These are phyloP conservation scores for Orchestes rusci DNA, from an alignment of 2,888 invertebrate genomes.

Conservation along the genomic window DNA sequence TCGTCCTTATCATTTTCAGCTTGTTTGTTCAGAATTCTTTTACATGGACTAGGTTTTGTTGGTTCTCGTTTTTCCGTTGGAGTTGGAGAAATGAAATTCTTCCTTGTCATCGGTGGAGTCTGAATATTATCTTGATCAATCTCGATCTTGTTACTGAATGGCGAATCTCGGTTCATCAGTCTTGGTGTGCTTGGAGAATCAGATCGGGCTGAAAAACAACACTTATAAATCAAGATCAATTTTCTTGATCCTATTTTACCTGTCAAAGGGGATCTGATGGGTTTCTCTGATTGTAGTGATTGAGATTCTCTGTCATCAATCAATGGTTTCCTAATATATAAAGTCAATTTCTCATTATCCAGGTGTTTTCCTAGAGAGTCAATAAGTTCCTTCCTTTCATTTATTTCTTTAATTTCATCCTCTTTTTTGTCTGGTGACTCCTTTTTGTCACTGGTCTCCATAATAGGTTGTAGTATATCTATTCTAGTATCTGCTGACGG, in stretches of 20 bases:
- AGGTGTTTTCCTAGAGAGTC: conserved; percentile 48
- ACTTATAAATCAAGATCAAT: too few species aligned
- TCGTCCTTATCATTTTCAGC: conserved; percentile 16
- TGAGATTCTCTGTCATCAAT: too few species aligned
- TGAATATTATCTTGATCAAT: conserved; percentile 88
- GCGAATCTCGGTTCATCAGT: not conserved
- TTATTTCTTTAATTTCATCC: conserved; percentile 48
- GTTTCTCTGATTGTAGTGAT: too few species aligned
- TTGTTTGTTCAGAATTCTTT: conserved; percentile 44
- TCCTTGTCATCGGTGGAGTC: conserved; percentile 76
- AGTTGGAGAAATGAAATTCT: conserved; percentile 54
- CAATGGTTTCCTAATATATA: conserved; percentile 50
- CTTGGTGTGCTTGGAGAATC: not conserved
- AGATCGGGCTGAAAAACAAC: conserved; percentile 11
- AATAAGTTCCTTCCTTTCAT: conserved; percentile 48
- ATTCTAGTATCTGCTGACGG: conserved; percentile 38
- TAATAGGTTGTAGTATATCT: conserved; percentile 46
- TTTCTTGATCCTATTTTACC: too few species aligned
- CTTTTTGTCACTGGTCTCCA: conserved; percentile 47
- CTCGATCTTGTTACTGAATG: conserved; percentile 58
- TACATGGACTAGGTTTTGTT: conserved; percentile 48
- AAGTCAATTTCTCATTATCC: conserved; percentile 50
- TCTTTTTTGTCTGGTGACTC: too few species aligned
- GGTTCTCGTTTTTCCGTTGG: conserved; percentile 50
- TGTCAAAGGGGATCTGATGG: too few species aligned